Conservation (phyloP, 2,797 vertebrate species). For the Platyrinchus mystaceus region DNA sequence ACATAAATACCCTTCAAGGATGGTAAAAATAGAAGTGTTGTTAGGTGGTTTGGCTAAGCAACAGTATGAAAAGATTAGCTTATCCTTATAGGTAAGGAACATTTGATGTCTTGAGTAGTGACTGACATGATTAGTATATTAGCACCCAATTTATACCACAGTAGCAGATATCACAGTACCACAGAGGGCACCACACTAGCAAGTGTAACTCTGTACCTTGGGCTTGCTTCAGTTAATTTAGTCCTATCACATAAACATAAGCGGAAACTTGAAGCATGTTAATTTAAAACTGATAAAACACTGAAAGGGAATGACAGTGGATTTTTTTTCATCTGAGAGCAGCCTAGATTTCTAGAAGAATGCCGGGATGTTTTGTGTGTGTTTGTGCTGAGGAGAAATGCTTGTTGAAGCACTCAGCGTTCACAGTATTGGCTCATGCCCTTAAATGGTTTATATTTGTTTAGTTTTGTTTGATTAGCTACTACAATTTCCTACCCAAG, state of each 20-base stretch:
- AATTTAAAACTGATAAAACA: not conserved
- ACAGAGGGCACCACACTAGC: not conserved
- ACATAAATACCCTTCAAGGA: not conserved
- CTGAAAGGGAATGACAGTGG: not conserved
- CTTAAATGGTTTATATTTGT: not conserved
- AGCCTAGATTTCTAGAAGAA: not conserved
- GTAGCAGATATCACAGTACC: not conserved
- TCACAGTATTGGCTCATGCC: not conserved
- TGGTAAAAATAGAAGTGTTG: not conserved
- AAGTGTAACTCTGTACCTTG: not conserved
- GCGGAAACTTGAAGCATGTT: not conserved
- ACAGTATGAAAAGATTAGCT: not conserved
- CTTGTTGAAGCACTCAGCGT: not conserved
- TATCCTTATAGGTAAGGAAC: not conserved
- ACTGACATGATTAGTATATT: not conserved
- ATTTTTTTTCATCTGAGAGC: not conserved
- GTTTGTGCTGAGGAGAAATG: not conserved
- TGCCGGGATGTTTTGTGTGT: not conserved
- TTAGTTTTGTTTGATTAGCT: not conserved
- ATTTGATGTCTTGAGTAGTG: not conserved
- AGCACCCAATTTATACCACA: not conserved
- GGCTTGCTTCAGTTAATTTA: not conserved
- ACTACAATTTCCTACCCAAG: not conserved
- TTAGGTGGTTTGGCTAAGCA: not conserved
- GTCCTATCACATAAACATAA: not conserved